A percentile compares a stretch with the other conserved stretches of the same genome.
Evolutionary conservation across 2,888 invertebrate genomes (phyloP).

Genomic region (Lordiphosa fenestrarum): DNA sequence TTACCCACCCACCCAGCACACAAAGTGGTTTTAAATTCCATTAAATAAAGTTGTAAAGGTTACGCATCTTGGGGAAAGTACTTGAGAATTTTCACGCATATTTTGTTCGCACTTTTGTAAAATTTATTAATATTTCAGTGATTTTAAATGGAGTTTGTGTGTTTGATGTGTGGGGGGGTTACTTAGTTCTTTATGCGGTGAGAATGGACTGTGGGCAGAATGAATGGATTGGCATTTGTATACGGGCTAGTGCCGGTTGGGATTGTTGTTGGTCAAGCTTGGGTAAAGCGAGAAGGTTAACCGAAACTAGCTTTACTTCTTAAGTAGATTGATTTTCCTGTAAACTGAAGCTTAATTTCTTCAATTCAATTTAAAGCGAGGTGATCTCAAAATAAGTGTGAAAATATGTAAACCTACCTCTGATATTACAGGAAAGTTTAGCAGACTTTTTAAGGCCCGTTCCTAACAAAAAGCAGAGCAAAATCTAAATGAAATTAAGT

Average conservation of each 20-base stretch:
- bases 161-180: constrained; percentile 37
- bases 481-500: no score
- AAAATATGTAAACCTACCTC: no score
- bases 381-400: no score
- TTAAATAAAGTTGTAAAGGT: constrained; percentile 77
- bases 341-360: no score
- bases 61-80: constrained; percentile 22
- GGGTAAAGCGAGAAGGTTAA: no score
- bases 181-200: neutral
- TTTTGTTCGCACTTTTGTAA: constrained; percentile 77
- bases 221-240: constrained; percentile 28
- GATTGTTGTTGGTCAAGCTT: neutral
- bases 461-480: no score
- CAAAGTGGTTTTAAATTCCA: constrained; percentile 78
- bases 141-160: constrained; percentile 74
- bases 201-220: constrained; percentile 1
- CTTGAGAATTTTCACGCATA: constrained; percentile 73
- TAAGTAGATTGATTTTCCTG: no score
- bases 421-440: no score
- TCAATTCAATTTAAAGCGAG: no score
- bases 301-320: no score
- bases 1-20: constrained; percentile 38
- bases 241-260: no score
- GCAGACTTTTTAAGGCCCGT: no score
- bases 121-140: constrained; percentile 77